These are phyloP conservation scores for Formica aserva DNA, from an alignment of 2,888 invertebrate species.

Conservation along the genomic window DNA sequence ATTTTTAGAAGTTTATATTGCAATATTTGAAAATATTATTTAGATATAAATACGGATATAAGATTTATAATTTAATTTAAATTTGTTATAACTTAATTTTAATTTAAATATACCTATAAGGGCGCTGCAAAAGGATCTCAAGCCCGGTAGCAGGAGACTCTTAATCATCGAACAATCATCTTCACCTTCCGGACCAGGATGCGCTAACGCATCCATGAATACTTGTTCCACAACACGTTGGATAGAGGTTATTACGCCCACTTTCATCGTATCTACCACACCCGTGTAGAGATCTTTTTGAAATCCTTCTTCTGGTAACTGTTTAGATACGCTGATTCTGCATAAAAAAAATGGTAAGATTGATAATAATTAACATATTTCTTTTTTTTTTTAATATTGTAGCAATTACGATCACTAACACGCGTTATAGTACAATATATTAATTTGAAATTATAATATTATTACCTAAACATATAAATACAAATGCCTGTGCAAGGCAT, in stretches of 20 bases:
- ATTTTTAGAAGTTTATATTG: neutral
- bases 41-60: neutral
- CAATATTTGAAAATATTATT: neutral
- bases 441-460: neutral
- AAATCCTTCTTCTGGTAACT: conserved; percentile 96
- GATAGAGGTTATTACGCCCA: conserved; percentile 94
- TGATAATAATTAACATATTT: neutral
- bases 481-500: conserved; percentile 93
- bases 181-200: conserved; percentile 92
- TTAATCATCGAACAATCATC: conserved; percentile 95
- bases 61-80: no score
- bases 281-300: conserved; percentile 94
- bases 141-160: conserved; percentile 92
- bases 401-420: neutral
- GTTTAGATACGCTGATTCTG: conserved; percentile 92
- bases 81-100: neutral
- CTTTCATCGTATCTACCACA: conserved; percentile 91
- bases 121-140: conserved; percentile 96
- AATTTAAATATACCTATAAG: conserved; percentile 88
- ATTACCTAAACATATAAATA: conserved; percentile 92
- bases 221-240: conserved; percentile 95
- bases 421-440: neutral
- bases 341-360: neutral
- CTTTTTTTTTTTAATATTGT: conserved; percentile 1
- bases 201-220: conserved; percentile 95